Percentiles rank a stretch among this genome's conserved stretches.
Conservation (phyloP, 2,888 invertebrate genomes). For the Ditylenchus weischeri region DNA sequence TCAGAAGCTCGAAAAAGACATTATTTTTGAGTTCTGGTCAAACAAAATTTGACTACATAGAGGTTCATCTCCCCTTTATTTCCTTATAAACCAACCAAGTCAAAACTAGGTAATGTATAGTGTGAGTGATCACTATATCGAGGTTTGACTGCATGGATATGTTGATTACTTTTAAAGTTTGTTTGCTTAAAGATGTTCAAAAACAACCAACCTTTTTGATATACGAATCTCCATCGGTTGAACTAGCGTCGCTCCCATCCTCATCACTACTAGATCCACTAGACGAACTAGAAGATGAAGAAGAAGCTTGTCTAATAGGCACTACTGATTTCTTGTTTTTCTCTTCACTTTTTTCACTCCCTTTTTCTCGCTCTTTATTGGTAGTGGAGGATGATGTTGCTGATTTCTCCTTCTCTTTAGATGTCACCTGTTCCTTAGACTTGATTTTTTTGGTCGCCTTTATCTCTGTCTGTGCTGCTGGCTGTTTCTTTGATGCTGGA, state of each 20-base stretch:
- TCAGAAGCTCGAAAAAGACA: too few relatives aligned
- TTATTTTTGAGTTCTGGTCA: too few relatives aligned
- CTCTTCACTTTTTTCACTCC: neutral
- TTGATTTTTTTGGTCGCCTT: conserved; percentile 1
- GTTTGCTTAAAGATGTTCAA: neutral
- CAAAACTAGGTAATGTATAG: too few relatives aligned
- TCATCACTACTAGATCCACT: conserved; percentile 12
- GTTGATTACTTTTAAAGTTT: neutral
- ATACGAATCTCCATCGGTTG: conserved; percentile 15
- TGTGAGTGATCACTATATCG: too few relatives aligned
- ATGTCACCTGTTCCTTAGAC: neutral
- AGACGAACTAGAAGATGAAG: conserved; percentile 6
- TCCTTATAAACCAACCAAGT: too few relatives aligned
- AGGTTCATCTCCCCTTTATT: too few relatives aligned
- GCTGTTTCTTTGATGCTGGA: too few relatives aligned
- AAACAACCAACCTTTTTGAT: conserved; percentile 13
- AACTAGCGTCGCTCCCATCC: conserved; percentile 11
- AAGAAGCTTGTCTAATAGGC: conserved; percentile 2
- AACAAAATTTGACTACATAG: too few relatives aligned
- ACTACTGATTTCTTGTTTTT: neutral
- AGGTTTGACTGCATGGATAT: too few relatives aligned
- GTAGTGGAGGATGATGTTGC: neutral
- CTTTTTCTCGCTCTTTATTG: conserved; percentile 4
- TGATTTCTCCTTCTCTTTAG: neutral
- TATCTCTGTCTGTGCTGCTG: too few relatives aligned